Evolutionary conservation across 2,113 vertebrate species (phyloP), one percentile per base, ranked within the genome.

Genomic region (Hassar affinis): DNA sequence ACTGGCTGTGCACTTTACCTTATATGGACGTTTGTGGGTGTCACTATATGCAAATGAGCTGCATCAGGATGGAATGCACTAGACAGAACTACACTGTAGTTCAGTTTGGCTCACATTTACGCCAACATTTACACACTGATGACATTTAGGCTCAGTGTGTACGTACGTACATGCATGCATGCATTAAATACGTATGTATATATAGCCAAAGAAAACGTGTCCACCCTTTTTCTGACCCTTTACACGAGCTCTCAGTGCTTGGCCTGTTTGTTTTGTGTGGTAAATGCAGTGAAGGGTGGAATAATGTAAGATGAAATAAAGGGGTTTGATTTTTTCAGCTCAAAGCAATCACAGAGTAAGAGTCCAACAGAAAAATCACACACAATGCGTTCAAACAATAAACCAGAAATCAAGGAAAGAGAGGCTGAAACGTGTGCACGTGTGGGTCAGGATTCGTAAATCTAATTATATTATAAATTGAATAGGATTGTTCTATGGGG

Each of bases 331-430:
- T 25, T 35, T n/a, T 59, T 51, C 87, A 89, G 89, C 90, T 86
- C 92, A 92, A 91, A 93, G 91, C 91, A 92, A 93, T 91, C 92
- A 85, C 86, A 93, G 93, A 93, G 92, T 93, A 94, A 93, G 90
- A 91, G 86, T 90, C 85, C 88, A 90, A 89, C 68, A 62, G 61
- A 22, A 77, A 77, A 78, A 33, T n/a, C 47, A 64, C 80, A 42
- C 62, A 47, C 22, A 72, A 59, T 4, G 14, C 18, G 20, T 42
- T 18, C 12, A 52, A 45, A 79, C 33, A 71, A 30, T 25, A 27
- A 79, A 27, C 0, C 11, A 20, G 20, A 25, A 78, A 78, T 5
- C 9, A 78, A 78, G 77, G 3, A 56, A 1, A 17, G 27, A 56
- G n/a, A 1, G 11, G 27, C 27, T 1, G 56, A 27, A 30, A 18